Percentiles rank a stretch among this genome's conserved stretches.
These are phyloP conservation scores for Brachyhypopomus occidentalis DNA, from an alignment of 2,113 vertebrate genomes.

Conservation along the genomic window DNA sequence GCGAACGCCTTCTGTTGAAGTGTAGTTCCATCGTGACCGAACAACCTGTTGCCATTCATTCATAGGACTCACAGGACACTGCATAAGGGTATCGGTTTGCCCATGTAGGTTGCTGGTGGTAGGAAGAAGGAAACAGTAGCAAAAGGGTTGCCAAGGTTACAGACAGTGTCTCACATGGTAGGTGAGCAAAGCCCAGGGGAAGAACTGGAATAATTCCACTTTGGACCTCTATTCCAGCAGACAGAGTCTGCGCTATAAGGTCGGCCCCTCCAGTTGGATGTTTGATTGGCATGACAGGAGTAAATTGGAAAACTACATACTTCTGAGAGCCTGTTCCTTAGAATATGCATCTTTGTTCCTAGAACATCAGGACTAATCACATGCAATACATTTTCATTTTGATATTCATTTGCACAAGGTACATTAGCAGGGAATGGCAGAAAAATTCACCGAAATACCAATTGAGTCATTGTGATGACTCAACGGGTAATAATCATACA, in stretches of 20 bases:
- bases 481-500: no score
- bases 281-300: slow-evolving; percentile 38
- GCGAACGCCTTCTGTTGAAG: background rate
- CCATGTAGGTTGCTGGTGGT: slow-evolving; percentile 49
- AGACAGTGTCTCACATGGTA: slow-evolving; percentile 43
- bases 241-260: slow-evolving; percentile 35
- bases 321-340: slow-evolving; percentile 7
- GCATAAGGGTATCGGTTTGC: background rate
- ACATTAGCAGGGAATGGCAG: background rate
- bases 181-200: slow-evolving; percentile 48
- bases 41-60: slow-evolving; percentile 17
- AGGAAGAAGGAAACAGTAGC: slow-evolving; percentile 24
- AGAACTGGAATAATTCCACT: slow-evolving; percentile 52
- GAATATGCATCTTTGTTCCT: background rate
- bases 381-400: slow-evolving; percentile 32
- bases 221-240: slow-evolving; percentile 39
- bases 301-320: slow-evolving; percentile 18
- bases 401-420: background rate
- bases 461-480: no score
- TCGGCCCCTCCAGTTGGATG: slow-evolving; percentile 28
- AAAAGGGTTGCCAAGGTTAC: slow-evolving; percentile 65
- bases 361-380: slow-evolving; percentile 18
- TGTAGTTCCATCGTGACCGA: slow-evolving; percentile 14
- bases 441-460: slow-evolving; percentile 27
- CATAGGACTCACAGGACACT: slow-evolving; percentile 1